These are phyloP conservation scores for Ypsolopha sequella DNA, from an alignment of 2,888 invertebrate species.

Conservation along the genomic window DNA sequence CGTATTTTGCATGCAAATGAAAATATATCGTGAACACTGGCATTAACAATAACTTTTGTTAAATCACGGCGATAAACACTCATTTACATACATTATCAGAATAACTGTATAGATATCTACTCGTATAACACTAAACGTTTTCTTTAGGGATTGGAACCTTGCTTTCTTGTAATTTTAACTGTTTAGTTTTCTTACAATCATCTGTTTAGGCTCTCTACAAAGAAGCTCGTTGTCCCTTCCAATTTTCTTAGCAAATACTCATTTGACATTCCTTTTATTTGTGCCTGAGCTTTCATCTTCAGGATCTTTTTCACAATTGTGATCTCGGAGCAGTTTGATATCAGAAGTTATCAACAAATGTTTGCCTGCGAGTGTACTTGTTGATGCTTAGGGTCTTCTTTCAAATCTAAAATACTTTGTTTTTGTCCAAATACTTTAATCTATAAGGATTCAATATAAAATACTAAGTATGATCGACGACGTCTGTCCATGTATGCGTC, in stretches of 20 bases:
- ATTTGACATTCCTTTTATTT: not conserved
- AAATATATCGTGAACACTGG: not conserved
- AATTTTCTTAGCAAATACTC: constrained; percentile 2
- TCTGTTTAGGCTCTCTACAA: not conserved
- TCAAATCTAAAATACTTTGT: too few relatives aligned
- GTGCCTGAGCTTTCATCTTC: not conserved
- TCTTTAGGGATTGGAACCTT: too few relatives aligned
- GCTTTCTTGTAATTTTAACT: not conserved
- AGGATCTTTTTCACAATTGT: not conserved
- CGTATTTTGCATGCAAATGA: not conserved
- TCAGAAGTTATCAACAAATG: not conserved
- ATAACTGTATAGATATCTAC: not conserved
- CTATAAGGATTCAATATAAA: too few relatives aligned
- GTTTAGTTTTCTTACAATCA: not conserved
- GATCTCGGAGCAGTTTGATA: not conserved
- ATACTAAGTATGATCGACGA: too few relatives aligned
- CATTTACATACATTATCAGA: not conserved
- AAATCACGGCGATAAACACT: not conserved
- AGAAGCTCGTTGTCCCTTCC: not conserved
- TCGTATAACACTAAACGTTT: not conserved
- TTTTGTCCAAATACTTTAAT: too few relatives aligned
- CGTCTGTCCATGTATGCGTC: too few relatives aligned
- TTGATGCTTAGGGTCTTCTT: too few relatives aligned
- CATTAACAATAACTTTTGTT: not conserved
- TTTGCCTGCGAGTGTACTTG: not conserved